phyloP scores from a whole-genome alignment of 2,113 vertebrate genomes.

The Lanius ludovicianus region DNA sequence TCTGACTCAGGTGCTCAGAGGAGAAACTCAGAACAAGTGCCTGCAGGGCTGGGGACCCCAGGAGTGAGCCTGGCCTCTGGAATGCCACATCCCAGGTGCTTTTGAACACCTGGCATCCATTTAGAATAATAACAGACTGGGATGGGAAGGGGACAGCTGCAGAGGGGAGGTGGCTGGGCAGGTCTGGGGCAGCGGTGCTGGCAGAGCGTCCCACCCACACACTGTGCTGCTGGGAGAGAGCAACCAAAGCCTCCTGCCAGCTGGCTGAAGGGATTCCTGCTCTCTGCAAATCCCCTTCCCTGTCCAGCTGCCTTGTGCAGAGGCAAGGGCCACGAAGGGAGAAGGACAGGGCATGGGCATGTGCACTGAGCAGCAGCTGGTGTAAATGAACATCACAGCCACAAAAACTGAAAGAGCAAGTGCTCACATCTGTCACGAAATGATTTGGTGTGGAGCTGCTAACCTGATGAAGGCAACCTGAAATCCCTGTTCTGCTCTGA shows the following conservation, averaged over 20 bases:
- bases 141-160: neutral
- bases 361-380: neutral
- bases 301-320: neutral
- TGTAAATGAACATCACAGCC: neutral
- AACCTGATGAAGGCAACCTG: neutral
- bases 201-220: neutral
- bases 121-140: neutral
- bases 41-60: neutral
- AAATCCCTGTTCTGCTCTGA: neutral
- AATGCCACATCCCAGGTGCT: neutral
- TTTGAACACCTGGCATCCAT: neutral
- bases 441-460: neutral
- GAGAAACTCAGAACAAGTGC: neutral
- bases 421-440: neutral
- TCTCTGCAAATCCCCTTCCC: neutral
- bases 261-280: neutral
- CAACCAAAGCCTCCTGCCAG: neutral
- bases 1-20: neutral
- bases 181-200: neutral
- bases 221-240: neutral
- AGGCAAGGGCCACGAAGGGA: neutral
- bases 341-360: neutral
- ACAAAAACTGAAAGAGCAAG: neutral
- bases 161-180: neutral
- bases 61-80: neutral